Percentiles rank a stretch among this genome's conserved stretches.
Conservation (phyloP, 2,113 vertebrate species). For the Gallinago media region DNA sequence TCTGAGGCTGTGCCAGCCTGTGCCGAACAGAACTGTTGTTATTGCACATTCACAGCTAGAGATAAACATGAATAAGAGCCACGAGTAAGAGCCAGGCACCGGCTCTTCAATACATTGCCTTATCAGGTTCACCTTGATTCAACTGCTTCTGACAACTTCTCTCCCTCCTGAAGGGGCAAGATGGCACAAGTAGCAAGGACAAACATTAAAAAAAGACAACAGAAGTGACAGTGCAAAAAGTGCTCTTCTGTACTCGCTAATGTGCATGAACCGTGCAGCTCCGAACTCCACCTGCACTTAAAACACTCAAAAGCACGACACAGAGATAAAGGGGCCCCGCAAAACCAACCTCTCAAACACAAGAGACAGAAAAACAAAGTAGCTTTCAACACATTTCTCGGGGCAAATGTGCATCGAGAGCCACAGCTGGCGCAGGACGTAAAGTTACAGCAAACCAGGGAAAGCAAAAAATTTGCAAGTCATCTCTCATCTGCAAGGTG, state of each 20-base stretch:
- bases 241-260: neutral
- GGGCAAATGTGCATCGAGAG: neutral
- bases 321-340: neutral
- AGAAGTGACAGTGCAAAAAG: neutral
- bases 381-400: neutral
- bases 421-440: neutral
- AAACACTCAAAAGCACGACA: neutral
- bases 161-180: neutral
- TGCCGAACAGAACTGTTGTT: slow-evolving; percentile 71
- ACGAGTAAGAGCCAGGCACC: slow-evolving; percentile 50
- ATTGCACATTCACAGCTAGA: slow-evolving; percentile 66
- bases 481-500: slow-evolving; percentile 41
- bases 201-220: neutral
- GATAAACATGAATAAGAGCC: slow-evolving; percentile 67
- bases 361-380: neutral
- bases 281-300: neutral
- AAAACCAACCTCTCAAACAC: neutral
- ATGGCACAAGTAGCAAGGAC: neutral
- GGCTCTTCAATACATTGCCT: neutral
- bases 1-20: slow-evolving; percentile 71
- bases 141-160: neutral
- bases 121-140: slow-evolving; percentile 3
- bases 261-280: neutral
- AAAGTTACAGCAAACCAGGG: neutral
- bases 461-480: slow-evolving; percentile 36